Conservation (phyloP, 2,113 vertebrate genomes). For the Prionailurus bengalensis region DNA sequence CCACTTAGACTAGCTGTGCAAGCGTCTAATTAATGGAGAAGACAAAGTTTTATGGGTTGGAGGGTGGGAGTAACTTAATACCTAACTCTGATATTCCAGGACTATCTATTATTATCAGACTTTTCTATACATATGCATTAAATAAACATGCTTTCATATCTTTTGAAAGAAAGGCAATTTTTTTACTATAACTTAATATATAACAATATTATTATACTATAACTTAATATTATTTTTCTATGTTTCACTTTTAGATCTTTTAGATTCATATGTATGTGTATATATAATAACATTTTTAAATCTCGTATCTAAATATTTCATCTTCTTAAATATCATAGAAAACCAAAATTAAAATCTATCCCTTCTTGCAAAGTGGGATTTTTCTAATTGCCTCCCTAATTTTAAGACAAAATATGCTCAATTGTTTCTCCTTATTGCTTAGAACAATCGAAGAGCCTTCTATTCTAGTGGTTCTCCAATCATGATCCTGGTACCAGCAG, state of each 20-base stretch:
- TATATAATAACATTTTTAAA: not conserved
- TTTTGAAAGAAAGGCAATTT: not conserved
- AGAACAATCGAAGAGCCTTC: not conserved
- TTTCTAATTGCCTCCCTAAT: not conserved
- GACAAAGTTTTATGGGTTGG: not conserved
- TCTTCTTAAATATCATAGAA: not conserved
- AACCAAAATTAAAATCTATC: not conserved
- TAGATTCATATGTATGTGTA: not conserved
- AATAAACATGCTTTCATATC: not conserved
- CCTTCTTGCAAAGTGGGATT: not conserved
- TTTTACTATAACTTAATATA: not conserved
- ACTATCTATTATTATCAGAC: not conserved
- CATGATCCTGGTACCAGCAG: not conserved
- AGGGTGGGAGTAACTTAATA: not conserved
- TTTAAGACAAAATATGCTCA: constrained; percentile 2
- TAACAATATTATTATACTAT: not conserved
- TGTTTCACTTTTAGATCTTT: not conserved
- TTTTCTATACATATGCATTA: not conserved
- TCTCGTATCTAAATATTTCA: not conserved
- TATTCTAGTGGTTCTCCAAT: not conserved
- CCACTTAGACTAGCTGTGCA: not conserved
- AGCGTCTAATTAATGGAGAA: not conserved
- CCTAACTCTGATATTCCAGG: not conserved
- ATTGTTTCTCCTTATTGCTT: not conserved
- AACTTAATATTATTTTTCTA: not conserved